Conservation (phyloP, 2,113 vertebrate genomes). For the Mixornis gularis region DNA sequence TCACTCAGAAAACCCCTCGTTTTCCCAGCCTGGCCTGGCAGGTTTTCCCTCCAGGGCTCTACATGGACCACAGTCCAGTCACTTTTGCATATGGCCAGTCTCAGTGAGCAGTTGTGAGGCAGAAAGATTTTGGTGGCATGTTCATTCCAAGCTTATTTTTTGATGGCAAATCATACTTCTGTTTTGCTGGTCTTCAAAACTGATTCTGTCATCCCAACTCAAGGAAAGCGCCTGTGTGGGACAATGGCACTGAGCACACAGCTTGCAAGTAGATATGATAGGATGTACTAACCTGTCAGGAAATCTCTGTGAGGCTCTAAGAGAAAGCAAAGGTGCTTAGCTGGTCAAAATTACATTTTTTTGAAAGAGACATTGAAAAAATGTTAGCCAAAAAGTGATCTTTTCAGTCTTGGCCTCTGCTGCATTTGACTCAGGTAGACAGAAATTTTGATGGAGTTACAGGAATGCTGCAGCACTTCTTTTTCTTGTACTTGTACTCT, state of each 20-base stretch:
- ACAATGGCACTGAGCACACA: neutral
- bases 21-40: neutral
- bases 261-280: neutral
- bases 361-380: neutral
- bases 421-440: neutral
- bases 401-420: neutral
- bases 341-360: neutral
- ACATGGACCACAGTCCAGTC: neutral
- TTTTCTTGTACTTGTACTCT: neutral
- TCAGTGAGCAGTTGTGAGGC: neutral
- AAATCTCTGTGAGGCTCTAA: neutral
- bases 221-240: neutral
- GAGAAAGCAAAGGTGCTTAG: neutral
- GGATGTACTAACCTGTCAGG: neutral
- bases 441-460: neutral
- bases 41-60: neutral
- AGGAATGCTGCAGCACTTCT: neutral
- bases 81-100: neutral
- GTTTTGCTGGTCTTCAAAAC: neutral
- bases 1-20: neutral
- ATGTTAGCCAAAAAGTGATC: neutral
- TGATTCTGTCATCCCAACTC: accelerated
- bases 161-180: neutral
- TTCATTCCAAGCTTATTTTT: neutral
- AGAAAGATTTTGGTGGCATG: neutral